A percentile compares a stretch with the other conserved stretches of the same genome.
These are phyloP conservation scores for Achlya flavicornis DNA, from an alignment of 2,888 invertebrate genomes.

Conservation along the genomic window DNA sequence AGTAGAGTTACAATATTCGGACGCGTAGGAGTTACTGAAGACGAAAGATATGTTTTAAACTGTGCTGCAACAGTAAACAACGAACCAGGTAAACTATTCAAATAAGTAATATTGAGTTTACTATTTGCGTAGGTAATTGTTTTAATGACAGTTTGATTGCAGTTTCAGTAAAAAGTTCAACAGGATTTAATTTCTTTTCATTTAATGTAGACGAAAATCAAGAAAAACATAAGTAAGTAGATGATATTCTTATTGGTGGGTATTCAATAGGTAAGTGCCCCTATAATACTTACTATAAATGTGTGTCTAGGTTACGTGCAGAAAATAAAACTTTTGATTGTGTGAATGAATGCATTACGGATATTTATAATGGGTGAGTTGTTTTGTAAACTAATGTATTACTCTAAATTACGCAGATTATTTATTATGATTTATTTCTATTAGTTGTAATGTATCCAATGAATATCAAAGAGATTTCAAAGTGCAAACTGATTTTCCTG, in stretches of 20 bases:
- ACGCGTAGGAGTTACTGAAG: conserved; percentile 57
- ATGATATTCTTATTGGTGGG: not conserved
- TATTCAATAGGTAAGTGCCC: not conserved
- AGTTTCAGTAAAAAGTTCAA: not conserved
- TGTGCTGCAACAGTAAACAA: conserved; percentile 67
- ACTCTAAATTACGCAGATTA: not conserved
- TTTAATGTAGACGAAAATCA: not conserved
- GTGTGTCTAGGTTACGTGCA: not conserved
- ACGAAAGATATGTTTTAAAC: conserved; percentile 63
- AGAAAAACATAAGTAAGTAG: not conserved
- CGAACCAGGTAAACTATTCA: conserved; percentile 49
- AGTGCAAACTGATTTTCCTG: conserved; percentile 26
- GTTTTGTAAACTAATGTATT: not conserved
- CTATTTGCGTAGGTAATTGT: not conserved
- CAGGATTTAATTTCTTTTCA: not conserved
- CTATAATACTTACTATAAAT: not conserved
- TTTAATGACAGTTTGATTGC: not conserved
- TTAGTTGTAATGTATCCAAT: not conserved
- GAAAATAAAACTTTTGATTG: not conserved
- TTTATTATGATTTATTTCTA: not conserved
- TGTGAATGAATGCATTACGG: not conserved
- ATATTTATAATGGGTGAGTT: not conserved
- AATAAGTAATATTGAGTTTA: not conserved
- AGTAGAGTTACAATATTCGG: conserved; percentile 64
- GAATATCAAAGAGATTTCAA: conserved; percentile 12